Percentiles rank a stretch among this genome's conserved stretches.
phyloP scores from a whole-genome alignment of 2,888 invertebrate genomes.

The Peribatodes rhomboidaria region DNA sequence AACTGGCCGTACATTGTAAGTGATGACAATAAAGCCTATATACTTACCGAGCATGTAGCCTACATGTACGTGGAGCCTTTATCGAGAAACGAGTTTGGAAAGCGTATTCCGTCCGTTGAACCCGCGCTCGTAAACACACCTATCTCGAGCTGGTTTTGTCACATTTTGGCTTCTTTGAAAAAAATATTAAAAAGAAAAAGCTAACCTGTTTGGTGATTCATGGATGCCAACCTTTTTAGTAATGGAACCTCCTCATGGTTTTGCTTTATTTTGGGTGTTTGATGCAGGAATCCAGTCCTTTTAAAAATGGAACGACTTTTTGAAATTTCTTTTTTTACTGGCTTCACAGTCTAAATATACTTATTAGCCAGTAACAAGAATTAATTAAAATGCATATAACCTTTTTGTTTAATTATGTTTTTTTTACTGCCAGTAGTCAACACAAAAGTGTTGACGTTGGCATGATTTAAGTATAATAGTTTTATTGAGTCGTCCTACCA shows the following conservation, averaged over 20 bases:
- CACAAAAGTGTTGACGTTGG: too few species aligned
- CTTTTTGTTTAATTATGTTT: too few species aligned
- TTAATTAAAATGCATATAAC: too few species aligned
- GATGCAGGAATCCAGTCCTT: slow-evolving; percentile 16
- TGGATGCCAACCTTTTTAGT: slow-evolving; percentile 47
- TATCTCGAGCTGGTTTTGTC: slow-evolving; percentile 68
- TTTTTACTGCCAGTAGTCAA: too few species aligned
- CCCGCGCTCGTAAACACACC: slow-evolving; percentile 64
- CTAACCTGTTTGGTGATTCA: slow-evolving; percentile 49
- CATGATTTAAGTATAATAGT: too few species aligned
- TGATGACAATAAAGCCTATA: slow-evolving; percentile 55
- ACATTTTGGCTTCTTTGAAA: slow-evolving; percentile 49
- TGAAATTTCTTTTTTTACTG: background rate
- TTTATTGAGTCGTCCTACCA: background rate
- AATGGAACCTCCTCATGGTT: slow-evolving; percentile 36
- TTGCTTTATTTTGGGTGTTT: slow-evolving; percentile 20
- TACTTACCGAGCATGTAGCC: slow-evolving; percentile 25
- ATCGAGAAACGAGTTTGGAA: slow-evolving; percentile 80
- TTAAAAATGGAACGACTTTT: slow-evolving; percentile 15
- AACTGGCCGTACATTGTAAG: slow-evolving; percentile 60
- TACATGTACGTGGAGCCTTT: slow-evolving; percentile 58
- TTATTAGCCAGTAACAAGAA: too few species aligned
- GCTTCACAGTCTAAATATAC: background rate
- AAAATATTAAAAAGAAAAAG: slow-evolving; percentile 45
- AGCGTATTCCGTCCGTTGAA: slow-evolving; percentile 75